Evolutionary conservation across 92 coral and sea anemone species (phyloP).

Genomic region (Epizoanthus illoricatus): DNA sequence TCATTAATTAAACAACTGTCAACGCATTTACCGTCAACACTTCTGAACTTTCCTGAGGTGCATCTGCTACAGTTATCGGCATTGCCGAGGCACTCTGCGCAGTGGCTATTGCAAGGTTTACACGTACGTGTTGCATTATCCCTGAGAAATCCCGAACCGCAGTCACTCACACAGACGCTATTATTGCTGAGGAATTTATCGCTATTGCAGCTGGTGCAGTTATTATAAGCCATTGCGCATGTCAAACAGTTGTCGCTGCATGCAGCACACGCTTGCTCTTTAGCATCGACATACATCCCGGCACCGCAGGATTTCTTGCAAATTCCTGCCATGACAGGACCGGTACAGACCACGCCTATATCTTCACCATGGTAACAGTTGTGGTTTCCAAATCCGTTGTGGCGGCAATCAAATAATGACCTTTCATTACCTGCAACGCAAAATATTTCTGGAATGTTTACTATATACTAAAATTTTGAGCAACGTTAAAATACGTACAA

Average conservation of each 20-base stretch:
- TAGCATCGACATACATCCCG: neutral
- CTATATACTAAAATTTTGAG: too few relatives aligned
- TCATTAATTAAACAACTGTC: slow-evolving; percentile 26
- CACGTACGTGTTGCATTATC: slow-evolving; percentile 47
- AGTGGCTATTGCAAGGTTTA: slow-evolving; percentile 38
- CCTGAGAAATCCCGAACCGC: slow-evolving; percentile 63
- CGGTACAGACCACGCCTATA: too few relatives aligned
- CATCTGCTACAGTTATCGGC: slow-evolving; percentile 63
- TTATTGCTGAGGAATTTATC: slow-evolving; percentile 28
- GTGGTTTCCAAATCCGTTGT: too few relatives aligned
- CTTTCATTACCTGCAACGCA: too few relatives aligned
- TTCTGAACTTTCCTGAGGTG: slow-evolving; percentile 15
- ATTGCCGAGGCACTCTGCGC: slow-evolving; percentile 52
- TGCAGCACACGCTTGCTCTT: slow-evolving; percentile 48
- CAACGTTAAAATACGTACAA: too few relatives aligned
- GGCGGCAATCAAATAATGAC: too few relatives aligned
- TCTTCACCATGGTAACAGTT: too few relatives aligned
- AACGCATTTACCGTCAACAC: slow-evolving; percentile 34
- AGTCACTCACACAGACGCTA: slow-evolving; percentile 59
- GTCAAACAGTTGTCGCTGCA: slow-evolving; percentile 68
- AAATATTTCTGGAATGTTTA: too few relatives aligned
- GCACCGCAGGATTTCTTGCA: neutral
- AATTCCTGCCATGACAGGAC: too few relatives aligned
- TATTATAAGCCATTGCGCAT: slow-evolving; percentile 44
- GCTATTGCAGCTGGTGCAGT: slow-evolving; percentile 60